A percentile compares a stretch with the other conserved stretches of the same genome.
These are phyloP conservation scores for Drosophila ficusphila DNA, from an alignment of 1,140 invertebrate genomes.

Conservation along the genomic window DNA sequence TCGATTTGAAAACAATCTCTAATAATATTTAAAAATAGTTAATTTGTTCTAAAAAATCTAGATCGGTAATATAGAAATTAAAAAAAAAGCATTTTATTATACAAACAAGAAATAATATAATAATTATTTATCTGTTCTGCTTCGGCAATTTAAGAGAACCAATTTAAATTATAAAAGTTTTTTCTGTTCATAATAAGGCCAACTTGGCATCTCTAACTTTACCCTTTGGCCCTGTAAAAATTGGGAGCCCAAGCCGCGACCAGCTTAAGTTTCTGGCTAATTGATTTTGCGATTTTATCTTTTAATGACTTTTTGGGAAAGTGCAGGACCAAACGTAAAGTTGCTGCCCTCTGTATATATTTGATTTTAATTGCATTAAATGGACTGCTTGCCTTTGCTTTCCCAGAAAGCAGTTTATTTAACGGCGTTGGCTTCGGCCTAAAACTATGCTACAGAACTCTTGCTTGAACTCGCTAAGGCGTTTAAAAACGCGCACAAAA, in stretches of 20 bases:
- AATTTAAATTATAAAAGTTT: no score
- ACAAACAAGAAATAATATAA: no score
- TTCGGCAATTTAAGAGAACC: no score
- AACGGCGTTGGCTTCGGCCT: slow-evolving; percentile 4
- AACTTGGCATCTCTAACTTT: background rate
- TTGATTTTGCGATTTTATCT: slow-evolving; percentile 83
- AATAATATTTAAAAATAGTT: no score
- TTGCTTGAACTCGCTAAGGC: background rate
- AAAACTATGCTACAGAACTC: slow-evolving; percentile 21
- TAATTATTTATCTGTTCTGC: no score
- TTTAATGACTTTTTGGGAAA: slow-evolving; percentile 79
- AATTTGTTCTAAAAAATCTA: no score
- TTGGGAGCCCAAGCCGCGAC: slow-evolving; percentile 7
- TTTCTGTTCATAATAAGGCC: background rate
- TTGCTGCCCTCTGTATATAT: slow-evolving; percentile 16
- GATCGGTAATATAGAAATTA: no score
- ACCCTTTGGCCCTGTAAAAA: slow-evolving; percentile 1
- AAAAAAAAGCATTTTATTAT: no score
- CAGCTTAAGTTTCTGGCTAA: slow-evolving; percentile 78
- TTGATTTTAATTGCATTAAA: slow-evolving; percentile 61
- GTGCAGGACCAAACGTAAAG: slow-evolving; percentile 46
- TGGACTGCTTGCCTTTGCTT: background rate
- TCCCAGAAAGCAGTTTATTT: background rate
- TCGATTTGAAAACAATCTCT: no score
- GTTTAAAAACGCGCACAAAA: slow-evolving; percentile 32